These are phyloP conservation scores for Monochamus saltuarius DNA, from an alignment of 1,140 invertebrate species.

Conservation along the genomic window DNA sequence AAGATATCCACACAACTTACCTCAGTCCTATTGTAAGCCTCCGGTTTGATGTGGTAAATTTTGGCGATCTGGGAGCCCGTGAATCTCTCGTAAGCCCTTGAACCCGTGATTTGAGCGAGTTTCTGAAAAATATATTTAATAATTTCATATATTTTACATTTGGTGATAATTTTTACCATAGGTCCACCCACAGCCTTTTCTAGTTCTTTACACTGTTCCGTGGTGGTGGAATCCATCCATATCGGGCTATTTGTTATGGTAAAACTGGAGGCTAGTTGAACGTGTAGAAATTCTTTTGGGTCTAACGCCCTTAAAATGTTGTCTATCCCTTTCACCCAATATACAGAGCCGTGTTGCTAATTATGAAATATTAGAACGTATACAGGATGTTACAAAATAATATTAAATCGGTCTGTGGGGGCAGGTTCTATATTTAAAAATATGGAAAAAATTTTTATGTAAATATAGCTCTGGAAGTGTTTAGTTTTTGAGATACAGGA, in stretches of 20 bases:
- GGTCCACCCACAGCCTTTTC: conserved; percentile 81
- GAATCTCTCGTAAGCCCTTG: conserved; percentile 90
- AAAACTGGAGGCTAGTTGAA: conserved; percentile 79
- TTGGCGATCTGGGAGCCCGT: conserved; percentile 93
- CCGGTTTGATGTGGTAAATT: conserved; percentile 70
- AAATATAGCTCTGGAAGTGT: too few species aligned
- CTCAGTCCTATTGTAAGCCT: conserved; percentile 80
- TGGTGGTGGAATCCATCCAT: conserved; percentile 96
- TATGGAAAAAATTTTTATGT: too few species aligned
- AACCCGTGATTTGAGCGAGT: conserved; percentile 87
- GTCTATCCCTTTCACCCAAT: conserved; percentile 80
- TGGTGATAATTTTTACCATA: conserved; percentile 56
- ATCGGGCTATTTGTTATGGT: conserved; percentile 81
- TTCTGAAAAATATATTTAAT: too few species aligned
- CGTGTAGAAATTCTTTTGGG: conserved; percentile 75
- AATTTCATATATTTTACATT: too few species aligned
- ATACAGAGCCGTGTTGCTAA: conserved; percentile 95
- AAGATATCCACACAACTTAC: conserved; percentile 53
- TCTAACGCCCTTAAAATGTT: conserved; percentile 66
- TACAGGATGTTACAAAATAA: background rate
- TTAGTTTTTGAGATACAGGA: too few species aligned
- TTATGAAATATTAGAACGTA: conserved; percentile 36
- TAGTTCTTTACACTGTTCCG: conserved; percentile 72
- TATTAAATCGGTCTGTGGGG: background rate
- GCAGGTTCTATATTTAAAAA: background rate